phyloP scores from a whole-genome alignment of 2,113 vertebrate species.

The Scolopax mira region DNA sequence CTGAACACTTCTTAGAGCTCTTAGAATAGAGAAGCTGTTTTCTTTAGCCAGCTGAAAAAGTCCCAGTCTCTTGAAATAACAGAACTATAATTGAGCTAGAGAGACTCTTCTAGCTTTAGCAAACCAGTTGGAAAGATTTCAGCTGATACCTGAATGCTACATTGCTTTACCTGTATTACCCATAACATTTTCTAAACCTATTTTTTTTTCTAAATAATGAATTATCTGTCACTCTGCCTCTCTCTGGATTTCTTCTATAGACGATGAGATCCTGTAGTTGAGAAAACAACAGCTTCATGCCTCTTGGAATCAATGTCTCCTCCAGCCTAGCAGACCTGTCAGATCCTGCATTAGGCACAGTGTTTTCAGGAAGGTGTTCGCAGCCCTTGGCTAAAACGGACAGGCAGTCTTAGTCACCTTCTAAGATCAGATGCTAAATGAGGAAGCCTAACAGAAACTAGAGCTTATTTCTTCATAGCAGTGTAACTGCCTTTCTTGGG shows the following conservation, averaged over 20 bases:
- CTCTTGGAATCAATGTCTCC: background rate
- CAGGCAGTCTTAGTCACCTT: background rate
- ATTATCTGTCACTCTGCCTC: background rate
- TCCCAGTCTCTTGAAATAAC: conserved; percentile 38
- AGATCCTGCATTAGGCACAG: background rate
- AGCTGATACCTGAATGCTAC: background rate
- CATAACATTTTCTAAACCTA: background rate
- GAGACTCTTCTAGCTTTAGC: conserved; percentile 9
- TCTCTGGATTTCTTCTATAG: background rate
- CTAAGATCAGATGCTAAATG: background rate
- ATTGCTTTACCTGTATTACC: background rate
- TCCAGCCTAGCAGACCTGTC: background rate
- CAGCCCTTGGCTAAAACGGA: background rate
- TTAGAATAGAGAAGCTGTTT: conserved; percentile 48
- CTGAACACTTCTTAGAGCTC: conserved; percentile 42
- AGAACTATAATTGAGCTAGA: conserved; percentile 41
- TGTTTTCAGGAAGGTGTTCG: background rate
- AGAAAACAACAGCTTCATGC: background rate
- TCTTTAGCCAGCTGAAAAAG: conserved; percentile 37
- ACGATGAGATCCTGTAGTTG: background rate
- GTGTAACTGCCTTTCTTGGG: background rate
- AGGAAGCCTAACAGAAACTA: background rate
- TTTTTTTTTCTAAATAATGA: background rate
- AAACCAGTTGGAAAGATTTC: background rate
- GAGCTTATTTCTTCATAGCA: background rate